Evolutionary conservation across 2,113 vertebrate genomes (phyloP).

Genomic region (Suricata suricatta): DNA sequence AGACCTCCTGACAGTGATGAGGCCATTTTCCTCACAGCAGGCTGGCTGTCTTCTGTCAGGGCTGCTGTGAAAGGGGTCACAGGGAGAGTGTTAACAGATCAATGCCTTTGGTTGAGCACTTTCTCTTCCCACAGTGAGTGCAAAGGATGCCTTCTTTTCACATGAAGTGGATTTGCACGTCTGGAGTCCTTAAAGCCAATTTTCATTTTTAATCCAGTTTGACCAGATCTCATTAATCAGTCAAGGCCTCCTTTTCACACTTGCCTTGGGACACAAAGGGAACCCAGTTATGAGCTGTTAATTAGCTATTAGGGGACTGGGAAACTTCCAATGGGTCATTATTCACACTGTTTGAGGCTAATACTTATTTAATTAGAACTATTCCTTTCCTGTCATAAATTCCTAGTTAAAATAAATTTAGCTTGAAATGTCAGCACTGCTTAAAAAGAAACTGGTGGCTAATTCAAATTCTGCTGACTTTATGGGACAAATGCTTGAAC

Average conservation of each 20-base stretch:
- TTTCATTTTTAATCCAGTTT: conserved; percentile 67
- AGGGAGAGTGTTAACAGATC: background rate
- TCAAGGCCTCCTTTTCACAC: conserved; percentile 66
- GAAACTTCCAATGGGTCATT: conserved; percentile 71
- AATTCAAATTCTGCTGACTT: conserved; percentile 50
- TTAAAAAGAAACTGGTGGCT: conserved; percentile 60
- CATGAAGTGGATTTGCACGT: conserved; percentile 17
- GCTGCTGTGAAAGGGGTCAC: background rate
- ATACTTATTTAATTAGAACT: conserved; percentile 73
- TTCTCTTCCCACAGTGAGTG: background rate
- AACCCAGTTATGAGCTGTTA: conserved; percentile 73
- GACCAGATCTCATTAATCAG: conserved; percentile 61
- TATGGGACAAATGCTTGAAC: background rate
- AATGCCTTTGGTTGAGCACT: background rate
- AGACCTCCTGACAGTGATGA: rapidly evolving
- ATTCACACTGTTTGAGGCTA: conserved; percentile 74
- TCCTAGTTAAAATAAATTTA: conserved; percentile 71
- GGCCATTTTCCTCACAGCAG: background rate
- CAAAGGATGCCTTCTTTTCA: conserved; percentile 17
- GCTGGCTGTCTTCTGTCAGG: background rate
- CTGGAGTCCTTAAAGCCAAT: conserved; percentile 50
- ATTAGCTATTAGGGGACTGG: conserved; percentile 78
- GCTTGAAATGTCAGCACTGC: conserved; percentile 38
- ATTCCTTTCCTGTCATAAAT: conserved; percentile 74
- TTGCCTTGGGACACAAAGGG: conserved; percentile 69